Conservation (phyloP, 2,797 vertebrate genomes). For the Emys orbicularis region DNA sequence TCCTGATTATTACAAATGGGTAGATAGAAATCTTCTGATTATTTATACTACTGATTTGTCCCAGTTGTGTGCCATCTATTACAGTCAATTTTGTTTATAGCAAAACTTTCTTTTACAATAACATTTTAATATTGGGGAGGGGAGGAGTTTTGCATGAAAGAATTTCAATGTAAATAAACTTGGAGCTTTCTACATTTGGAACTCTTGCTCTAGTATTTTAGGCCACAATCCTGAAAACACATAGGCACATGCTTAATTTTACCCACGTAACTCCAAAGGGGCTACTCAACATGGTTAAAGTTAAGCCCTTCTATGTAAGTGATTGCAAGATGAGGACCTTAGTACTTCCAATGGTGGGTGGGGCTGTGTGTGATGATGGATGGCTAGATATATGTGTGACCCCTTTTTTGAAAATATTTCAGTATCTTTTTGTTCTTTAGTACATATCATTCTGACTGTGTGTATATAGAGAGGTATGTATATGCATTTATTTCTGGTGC, state of each 20-base stretch:
- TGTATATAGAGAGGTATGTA: constrained; percentile 24
- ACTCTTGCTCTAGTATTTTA: constrained; percentile 61
- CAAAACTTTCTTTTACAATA: constrained; percentile 65
- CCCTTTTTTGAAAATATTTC: not conserved
- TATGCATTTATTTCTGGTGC: constrained; percentile 17
- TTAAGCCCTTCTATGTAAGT: not conserved
- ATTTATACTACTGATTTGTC: constrained; percentile 70
- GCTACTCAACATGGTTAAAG: constrained; percentile 28
- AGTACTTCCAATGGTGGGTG: not conserved
- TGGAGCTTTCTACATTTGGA: constrained; percentile 43
- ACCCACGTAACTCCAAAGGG: constrained; percentile 57
- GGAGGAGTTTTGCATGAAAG: constrained; percentile 61
- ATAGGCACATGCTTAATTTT: constrained; percentile 48
- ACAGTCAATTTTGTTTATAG: constrained; percentile 75
- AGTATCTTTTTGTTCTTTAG: not conserved
- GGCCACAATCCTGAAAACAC: constrained; percentile 48
- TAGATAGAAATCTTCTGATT: constrained; percentile 71
- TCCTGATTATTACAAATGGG: constrained; percentile 56
- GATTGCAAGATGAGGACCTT: not conserved
- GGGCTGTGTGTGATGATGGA: rapidly evolving
- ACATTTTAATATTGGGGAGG: constrained; percentile 62
- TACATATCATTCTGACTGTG: not conserved
- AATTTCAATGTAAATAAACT: constrained; percentile 67
- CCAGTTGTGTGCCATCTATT: constrained; percentile 63
- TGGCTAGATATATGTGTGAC: not conserved